These are phyloP conservation scores for Emmelina monodactyla DNA, from an alignment of 2,888 invertebrate genomes.

Conservation along the genomic window DNA sequence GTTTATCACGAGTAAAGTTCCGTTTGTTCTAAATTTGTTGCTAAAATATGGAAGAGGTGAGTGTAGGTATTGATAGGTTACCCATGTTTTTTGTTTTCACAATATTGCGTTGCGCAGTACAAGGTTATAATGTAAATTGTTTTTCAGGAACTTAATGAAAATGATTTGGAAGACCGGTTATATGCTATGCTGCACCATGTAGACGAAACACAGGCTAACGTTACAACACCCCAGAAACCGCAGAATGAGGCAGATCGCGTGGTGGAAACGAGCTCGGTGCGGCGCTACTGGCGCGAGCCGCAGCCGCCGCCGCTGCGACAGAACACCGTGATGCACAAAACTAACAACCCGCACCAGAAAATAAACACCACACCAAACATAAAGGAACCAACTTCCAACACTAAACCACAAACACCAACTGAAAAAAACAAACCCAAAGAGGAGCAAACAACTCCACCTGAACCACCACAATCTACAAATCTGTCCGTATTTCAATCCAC, in stretches of 20 bases:
- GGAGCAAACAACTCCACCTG: conserved; percentile 22
- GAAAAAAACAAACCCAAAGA: conserved; percentile 29
- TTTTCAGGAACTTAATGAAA: conserved; percentile 58
- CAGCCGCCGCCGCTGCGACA: conserved; percentile 22
- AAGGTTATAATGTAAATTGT: conserved; percentile 26
- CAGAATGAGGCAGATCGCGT: conserved; percentile 24
- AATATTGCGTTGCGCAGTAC: conserved; percentile 17
- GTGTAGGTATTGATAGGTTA: conserved; percentile 26
- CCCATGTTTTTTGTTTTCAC: conserved; percentile 31
- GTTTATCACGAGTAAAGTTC: conserved; percentile 46
- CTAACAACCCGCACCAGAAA: conserved; percentile 29
- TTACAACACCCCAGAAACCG: conserved; percentile 19
- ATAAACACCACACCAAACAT: conserved; percentile 18
- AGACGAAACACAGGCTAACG: conserved; percentile 39
- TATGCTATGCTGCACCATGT: conserved; percentile 58
- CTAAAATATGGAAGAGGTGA: conserved; percentile 58
- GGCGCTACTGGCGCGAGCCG: conserved; percentile 44
- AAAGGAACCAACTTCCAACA: conserved; percentile 16
- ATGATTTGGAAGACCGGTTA: conserved; percentile 54
- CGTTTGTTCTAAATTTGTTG: conserved; percentile 44
- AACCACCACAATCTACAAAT: conserved; percentile 24
- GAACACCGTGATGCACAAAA: conserved; percentile 2
- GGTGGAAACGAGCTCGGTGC: conserved; percentile 33
- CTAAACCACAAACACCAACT: conserved; percentile 13
- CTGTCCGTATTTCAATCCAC: conserved; percentile 39